A percentile compares a stretch with the other conserved stretches of the same genome.
Conservation (phyloP, 1,140 invertebrate genomes). For the Euborellia annulipes region DNA sequence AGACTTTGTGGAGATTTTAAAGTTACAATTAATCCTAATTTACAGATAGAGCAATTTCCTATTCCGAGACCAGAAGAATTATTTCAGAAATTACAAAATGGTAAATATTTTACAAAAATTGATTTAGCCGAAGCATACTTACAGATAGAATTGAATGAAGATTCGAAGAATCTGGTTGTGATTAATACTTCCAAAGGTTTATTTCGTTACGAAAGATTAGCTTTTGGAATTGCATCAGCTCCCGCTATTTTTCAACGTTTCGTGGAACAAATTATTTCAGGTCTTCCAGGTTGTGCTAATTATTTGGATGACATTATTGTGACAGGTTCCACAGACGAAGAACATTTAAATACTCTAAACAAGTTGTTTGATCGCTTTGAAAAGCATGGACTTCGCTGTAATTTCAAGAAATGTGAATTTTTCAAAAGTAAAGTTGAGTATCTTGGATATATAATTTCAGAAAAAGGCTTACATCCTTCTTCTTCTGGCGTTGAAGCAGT, state of each 20-base stretch:
- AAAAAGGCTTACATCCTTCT: too few relatives aligned
- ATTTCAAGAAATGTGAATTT: too few relatives aligned
- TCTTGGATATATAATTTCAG: too few relatives aligned
- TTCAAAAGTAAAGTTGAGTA: too few relatives aligned
- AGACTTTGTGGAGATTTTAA: too few relatives aligned
- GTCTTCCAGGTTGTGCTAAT: constrained; percentile 7
- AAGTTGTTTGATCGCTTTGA: too few relatives aligned
- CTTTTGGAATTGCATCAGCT: constrained; percentile 11
- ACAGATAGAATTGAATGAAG: neutral
- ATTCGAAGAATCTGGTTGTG: neutral
- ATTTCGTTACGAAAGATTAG: constrained; percentile 7
- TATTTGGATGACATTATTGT: constrained; percentile 15
- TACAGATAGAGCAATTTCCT: constrained; percentile 10
- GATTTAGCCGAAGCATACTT: constrained; percentile 1
- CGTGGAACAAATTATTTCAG: constrained; percentile 3
- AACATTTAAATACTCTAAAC: too few relatives aligned
- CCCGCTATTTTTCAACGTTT: constrained; percentile 9
- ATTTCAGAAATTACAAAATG: constrained; percentile 1
- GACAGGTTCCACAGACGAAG: too few relatives aligned
- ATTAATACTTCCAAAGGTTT: too few relatives aligned
- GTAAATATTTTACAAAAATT: constrained; percentile 5
- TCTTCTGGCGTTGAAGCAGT: too few relatives aligned
- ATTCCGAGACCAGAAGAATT: constrained; percentile 9
- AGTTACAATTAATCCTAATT: too few relatives aligned
- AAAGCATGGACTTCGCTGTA: too few relatives aligned